Conservation (phyloP, 1,140 invertebrate species). For the Brachionus plicatilis region DNA sequence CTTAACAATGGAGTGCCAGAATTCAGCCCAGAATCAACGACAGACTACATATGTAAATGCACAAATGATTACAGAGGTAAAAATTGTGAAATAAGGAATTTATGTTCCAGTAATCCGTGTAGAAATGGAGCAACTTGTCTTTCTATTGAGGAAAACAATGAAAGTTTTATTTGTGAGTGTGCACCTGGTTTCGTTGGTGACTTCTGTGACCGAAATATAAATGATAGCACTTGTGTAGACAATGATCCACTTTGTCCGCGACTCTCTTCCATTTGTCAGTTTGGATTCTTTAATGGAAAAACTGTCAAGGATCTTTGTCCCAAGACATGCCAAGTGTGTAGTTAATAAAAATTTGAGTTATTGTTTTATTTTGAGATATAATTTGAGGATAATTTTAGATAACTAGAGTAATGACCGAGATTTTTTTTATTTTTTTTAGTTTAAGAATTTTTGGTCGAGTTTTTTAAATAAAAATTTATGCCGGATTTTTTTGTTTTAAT, state of each 20-base stretch:
- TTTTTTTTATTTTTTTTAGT: background rate
- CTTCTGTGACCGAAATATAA: background rate
- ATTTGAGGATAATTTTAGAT: constrained; percentile 12
- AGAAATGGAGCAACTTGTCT: background rate
- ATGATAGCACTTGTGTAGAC: background rate
- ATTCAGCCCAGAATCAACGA: background rate
- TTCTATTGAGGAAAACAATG: constrained; percentile 13
- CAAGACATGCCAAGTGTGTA: background rate
- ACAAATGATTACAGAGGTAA: background rate
- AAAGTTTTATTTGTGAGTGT: background rate
- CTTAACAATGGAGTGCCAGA: background rate
- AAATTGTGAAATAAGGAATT: background rate
- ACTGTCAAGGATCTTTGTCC: background rate
- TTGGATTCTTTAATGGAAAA: background rate
- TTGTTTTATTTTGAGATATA: background rate
- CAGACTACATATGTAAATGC: background rate
- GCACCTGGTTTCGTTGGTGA: background rate
- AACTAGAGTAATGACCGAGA: background rate
- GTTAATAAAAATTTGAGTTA: background rate
- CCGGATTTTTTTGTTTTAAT: background rate
- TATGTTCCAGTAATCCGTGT: background rate
- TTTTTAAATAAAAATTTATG: background rate
- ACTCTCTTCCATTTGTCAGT: background rate
- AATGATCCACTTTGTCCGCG: background rate
- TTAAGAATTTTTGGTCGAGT: background rate